phyloP scores from a whole-genome alignment of 1,140 invertebrate species.

The Rhyzopertha dominica region DNA sequence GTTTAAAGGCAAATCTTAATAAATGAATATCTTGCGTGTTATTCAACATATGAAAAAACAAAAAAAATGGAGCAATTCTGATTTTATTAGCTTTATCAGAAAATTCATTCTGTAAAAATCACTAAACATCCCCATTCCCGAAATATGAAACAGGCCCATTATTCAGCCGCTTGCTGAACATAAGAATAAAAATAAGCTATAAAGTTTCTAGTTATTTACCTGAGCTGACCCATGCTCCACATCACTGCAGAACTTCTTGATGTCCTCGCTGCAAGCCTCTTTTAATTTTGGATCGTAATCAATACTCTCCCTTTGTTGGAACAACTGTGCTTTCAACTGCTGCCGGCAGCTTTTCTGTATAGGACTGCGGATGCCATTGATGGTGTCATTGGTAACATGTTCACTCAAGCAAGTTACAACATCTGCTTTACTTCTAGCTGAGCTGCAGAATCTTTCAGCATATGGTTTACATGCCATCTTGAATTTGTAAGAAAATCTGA shows the following conservation, averaged over 20 bases:
- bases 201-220: conserved; percentile 52
- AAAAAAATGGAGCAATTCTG: no score
- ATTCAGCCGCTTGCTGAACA: no score
- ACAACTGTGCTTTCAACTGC: conserved; percentile 81
- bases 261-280: conserved; percentile 69
- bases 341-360: conserved; percentile 82
- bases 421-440: conserved; percentile 74
- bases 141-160: no score
- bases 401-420: conserved; percentile 90
- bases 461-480: conserved; percentile 83
- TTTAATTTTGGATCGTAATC: conserved; percentile 77
- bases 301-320: conserved; percentile 83
- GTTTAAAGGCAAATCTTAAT: no score
- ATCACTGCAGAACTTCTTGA: conserved; percentile 67
- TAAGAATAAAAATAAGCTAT: no score
- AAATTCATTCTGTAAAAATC: no score
- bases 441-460: conserved; percentile 75
- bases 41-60: no score
- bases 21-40: no score
- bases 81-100: no score
- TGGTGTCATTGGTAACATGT: conserved; percentile 82
- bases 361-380: conserved; percentile 67
- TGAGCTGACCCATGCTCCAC: conserved; percentile 71
- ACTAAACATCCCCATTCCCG: no score
- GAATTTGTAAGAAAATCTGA: conserved; percentile 90